Base-by-base conservation (phyloP, 2,797 vertebrate species). In the Leuciscus waleckii region DNA sequence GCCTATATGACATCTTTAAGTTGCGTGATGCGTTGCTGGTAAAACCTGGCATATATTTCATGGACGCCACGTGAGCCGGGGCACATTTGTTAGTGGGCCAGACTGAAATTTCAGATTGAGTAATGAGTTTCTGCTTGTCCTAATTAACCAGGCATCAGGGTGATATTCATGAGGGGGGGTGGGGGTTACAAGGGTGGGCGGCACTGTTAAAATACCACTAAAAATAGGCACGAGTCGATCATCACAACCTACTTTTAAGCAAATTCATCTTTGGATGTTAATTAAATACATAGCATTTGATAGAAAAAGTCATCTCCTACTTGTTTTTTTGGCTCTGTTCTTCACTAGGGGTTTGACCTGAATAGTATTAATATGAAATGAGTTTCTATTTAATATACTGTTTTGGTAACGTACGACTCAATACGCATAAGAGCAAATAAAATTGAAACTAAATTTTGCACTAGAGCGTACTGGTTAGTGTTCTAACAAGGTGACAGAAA, bases 91-190 rank as follows among this genome's bases (percentile, higher is more conserved):
- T 95, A 93, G 92, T 89, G 82, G 88, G 90, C 54, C 65, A 81
- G 84, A 68, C n/a, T 65, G 65, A 96, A 96, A 95, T 92, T 95
- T 94, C 95, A 95, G 95, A 94, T 93, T 89, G 92, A 95, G 94
- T 95, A 96, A 96, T 95, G 94, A 95, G 94, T 96, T 96, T 95
- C 92, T 93, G 92, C 94, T 92, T 94, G 94, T 95, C 95, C 94
- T 96, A 96, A 96, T 97, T 96, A 94, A 94, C 93, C 92, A 92
- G 90, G 87, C 91, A 91, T 93, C 93, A 91, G 91, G 91, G 65
- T 88, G 89, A 91, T 92, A 91, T 89, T 87, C 88, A 88, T 75
- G 81, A 81, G 84, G 84, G 82, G 87, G 79, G 46, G 37, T n/a
- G 56, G 26, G 67, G 49, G 80, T 82, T 79, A 79, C 43, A 67